Conservation (phyloP, 1,140 invertebrate genomes). For the Heliconius nattereri region DNA sequence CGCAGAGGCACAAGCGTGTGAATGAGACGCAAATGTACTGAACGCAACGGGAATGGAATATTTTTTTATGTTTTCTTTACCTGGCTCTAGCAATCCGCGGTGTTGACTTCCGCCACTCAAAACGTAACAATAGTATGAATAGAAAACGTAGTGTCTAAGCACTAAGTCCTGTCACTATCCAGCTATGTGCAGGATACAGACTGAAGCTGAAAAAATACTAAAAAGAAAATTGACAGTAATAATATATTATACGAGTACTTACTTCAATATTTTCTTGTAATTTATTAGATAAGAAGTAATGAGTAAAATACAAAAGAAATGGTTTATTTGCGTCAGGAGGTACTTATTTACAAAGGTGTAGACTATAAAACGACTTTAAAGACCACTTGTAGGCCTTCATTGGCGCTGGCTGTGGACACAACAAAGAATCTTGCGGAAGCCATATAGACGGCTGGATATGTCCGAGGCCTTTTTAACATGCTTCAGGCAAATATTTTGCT, state of each 20-base stretch:
- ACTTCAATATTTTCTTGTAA: not conserved
- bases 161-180: too few relatives aligned
- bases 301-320: not conserved
- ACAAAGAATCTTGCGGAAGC: slow-evolving; percentile 40
- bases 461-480: slow-evolving; percentile 23
- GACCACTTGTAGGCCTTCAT: slow-evolving; percentile 46
- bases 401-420: slow-evolving; percentile 28
- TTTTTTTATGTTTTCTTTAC: too few relatives aligned
- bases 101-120: too few relatives aligned
- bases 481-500: not conserved
- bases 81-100: too few relatives aligned
- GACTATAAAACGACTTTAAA: slow-evolving; percentile 36
- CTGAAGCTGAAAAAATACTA: too few relatives aligned
- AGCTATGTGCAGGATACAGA: too few relatives aligned
- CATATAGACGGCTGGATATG: slow-evolving; percentile 25
- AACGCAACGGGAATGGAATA: too few relatives aligned
- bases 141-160: too few relatives aligned
- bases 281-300: not conserved
- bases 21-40: too few relatives aligned
- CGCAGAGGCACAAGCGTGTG: too few relatives aligned
- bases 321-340: not conserved
- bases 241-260: not conserved
- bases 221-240: not conserved
- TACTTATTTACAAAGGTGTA: slow-evolving; percentile 17
- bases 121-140: too few relatives aligned